Evolutionary conservation across 2,888 invertebrate species (phyloP), one percentile per base, ranked within the genome.

Genomic region (Druceiella hillmani): DNA sequence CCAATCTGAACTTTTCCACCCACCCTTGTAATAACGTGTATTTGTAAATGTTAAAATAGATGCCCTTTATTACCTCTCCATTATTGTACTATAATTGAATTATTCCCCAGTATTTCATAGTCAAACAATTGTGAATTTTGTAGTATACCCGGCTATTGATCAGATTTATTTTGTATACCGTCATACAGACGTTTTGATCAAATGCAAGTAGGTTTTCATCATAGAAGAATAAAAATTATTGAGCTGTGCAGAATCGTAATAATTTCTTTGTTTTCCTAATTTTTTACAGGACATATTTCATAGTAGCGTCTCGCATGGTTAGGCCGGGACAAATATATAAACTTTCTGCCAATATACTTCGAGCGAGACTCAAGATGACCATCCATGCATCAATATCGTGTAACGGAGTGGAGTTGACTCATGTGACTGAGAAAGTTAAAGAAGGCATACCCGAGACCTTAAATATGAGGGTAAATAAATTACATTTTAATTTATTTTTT

Each of bases 311-410:
- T 3, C 80, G 81, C 49, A 85, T 89, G 78, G 87, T 97, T 7
- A 78, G 94, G 3, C 95, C 97, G 0, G 90, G 89, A 0, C 88
- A 93, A 54, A 81, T 94, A 37, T 92, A 92, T 61, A 82, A 89
- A 54, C 82, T 94, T 4, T 84, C 87, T 0, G 92, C 89, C 0
- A 87, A 86, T 36, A 83, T 95, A 20, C 67, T 94, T 17, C 78
- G 82, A 55, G 81, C 87, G 4, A 80, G 81, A 34, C 72, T 84
- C 42, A 87, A 88, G 17, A 80, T 95, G 58, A 86, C 84, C 2
- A 83, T 95, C 2, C 76, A 90, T 43, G 87, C 92, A 0, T 88
- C 94, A 33, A 88, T 95, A 46, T 86, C 89, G 44, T 79, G 90
- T 50, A 87, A 93, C 57, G 89, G 90, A 2, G 89, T 93, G 1